Evolutionary conservation across 2,797 vertebrate species (phyloP), one percentile per base, ranked within the genome.

Genomic region (Paedocypris micromegethes): DNA sequence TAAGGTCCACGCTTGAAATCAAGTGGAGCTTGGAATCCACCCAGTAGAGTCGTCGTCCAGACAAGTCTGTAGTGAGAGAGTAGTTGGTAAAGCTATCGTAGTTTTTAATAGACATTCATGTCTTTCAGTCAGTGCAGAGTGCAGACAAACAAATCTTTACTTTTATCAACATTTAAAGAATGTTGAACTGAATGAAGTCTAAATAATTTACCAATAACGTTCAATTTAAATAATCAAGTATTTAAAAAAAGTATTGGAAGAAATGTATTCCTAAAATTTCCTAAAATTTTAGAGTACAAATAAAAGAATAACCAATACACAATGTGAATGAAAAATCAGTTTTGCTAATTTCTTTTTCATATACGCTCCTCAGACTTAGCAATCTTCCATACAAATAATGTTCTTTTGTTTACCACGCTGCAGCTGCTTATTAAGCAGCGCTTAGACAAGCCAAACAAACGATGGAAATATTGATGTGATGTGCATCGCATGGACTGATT

Each of bases 1-100:
- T 96, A 79, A 97, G 89, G 86, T 98, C 96, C 75, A 98, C 91
- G 61, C 94, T 97, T 78, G 96, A 98, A 67, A 98, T 92, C 46
- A 93, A 86, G 84, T 98, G 96, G 78, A 98, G 84, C 85, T 98
- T 99, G 74, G 97, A 98, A 84, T 99, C 97, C 57, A 99, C 95
- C 97, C 97, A 99, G 82, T 99, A 99, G n/a, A 99, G 86, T 80
- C 94, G 93, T 77, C 92, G 91, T 86, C 88, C 95, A 80, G 94
- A 90, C 84, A 99, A 84, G 86, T 99, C 97, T 99, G 86, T 72
- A 64, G 51, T 6, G 57, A 9, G 64, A 55, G 72, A 45, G 5
- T 46, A 43, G 3, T 54, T 44, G 6, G 60, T 23, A 47, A 39
- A 2, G 47, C 6, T 5, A 54, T 41, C 23, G 1, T 23, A 23